Evolutionary conservation across 1,140 invertebrate species (phyloP).

Genomic region (Lasioglossum albipes): DNA sequence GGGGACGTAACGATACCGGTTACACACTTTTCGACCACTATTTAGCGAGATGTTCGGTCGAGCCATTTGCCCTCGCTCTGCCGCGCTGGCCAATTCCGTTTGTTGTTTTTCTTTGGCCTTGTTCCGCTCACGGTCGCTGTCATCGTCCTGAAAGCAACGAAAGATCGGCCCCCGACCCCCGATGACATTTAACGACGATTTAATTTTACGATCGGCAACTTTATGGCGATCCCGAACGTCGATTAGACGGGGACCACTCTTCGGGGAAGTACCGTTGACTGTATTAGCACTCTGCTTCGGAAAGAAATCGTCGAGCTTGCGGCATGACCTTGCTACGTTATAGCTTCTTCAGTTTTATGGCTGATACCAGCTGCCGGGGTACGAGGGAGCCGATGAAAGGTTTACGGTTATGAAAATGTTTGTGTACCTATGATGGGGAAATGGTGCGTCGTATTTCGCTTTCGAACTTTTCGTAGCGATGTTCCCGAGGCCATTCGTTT

Average conservation of each 20-base stretch:
- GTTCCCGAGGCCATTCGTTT: background rate
- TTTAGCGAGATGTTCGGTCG: background rate
- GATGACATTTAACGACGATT: conserved; percentile 57
- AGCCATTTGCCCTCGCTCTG: background rate
- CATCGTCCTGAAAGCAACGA: conserved; percentile 27
- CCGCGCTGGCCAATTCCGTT: background rate
- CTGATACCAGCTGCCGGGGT: conserved; percentile 45
- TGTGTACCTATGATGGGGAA: conserved; percentile 43
- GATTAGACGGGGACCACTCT: conserved; percentile 53
- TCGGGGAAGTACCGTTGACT: conserved; percentile 39
- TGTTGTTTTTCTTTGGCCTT: background rate
- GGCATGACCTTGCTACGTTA: conserved; percentile 53
- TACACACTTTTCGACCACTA: background rate
- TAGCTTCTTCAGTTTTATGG: conserved; percentile 56
- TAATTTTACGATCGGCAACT: conserved; percentile 62
- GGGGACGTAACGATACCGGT: background rate
- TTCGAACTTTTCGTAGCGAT: conserved; percentile 10
- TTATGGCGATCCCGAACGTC: conserved; percentile 55
- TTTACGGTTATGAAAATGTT: conserved; percentile 61
- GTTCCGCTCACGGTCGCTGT: background rate
- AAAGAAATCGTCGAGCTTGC: conserved; percentile 57
- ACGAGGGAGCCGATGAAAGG: conserved; percentile 51
- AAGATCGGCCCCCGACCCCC: conserved; percentile 29
- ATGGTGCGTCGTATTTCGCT: conserved; percentile 32
- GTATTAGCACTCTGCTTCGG: conserved; percentile 45